Evolutionary conservation across 2,113 vertebrate genomes (phyloP).

Genomic region (Thryonomys swinderianus): DNA sequence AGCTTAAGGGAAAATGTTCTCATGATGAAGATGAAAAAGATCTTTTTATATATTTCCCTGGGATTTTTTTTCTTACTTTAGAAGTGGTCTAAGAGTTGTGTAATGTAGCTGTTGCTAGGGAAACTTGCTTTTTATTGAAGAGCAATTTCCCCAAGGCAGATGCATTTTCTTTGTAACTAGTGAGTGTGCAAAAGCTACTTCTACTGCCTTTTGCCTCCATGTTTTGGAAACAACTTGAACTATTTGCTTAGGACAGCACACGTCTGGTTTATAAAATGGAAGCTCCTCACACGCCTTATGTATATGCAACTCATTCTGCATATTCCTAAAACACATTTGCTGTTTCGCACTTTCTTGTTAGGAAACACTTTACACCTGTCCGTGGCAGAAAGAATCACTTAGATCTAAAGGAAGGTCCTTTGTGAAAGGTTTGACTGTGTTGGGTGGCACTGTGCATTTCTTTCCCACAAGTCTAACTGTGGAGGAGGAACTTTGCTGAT

Average conservation of each 20-base stretch:
- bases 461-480: constrained; percentile 44
- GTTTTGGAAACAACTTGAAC: constrained; percentile 72
- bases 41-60: constrained; percentile 38
- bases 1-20: constrained; percentile 26
- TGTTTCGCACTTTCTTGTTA: constrained; percentile 68
- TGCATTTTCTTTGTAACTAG: constrained; percentile 70
- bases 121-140: constrained; percentile 76
- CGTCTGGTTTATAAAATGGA: constrained; percentile 58
- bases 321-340: constrained; percentile 69
- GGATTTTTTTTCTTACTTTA: constrained; percentile 23
- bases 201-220: constrained; percentile 47
- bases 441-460: constrained; percentile 56
- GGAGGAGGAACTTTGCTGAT: background rate
- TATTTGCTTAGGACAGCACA: constrained; percentile 78
- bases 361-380: constrained; percentile 75
- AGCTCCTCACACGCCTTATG: constrained; percentile 65
- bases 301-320: constrained; percentile 46
- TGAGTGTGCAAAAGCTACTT: constrained; percentile 60
- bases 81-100: constrained; percentile 59
- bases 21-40: constrained; percentile 54
- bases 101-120: constrained; percentile 77
- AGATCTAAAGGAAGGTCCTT: constrained; percentile 40
- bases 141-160: constrained; percentile 69
- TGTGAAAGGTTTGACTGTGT: constrained; percentile 52
- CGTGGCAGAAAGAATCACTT: constrained; percentile 70